Percentiles rank a stretch among this genome's conserved stretches.
These are phyloP conservation scores for Bugulina stolonifera DNA, from an alignment of 2,888 invertebrate genomes.

Conservation along the genomic window DNA sequence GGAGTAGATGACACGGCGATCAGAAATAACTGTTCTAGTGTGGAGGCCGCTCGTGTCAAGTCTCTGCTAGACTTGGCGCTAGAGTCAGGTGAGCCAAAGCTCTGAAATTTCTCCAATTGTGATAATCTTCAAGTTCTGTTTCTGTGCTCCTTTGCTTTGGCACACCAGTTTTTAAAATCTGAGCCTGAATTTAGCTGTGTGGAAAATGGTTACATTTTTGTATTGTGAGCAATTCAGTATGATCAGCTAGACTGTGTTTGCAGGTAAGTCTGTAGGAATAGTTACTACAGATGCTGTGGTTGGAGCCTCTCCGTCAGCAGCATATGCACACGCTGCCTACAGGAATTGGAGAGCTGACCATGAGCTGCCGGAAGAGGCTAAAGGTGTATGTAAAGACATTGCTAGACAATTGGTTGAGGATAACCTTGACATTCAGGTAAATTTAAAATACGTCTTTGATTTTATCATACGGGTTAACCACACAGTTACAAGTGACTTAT, in stretches of 20 bases:
- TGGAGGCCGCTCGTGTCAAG: background rate
- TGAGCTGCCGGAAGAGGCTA: constrained; percentile 25
- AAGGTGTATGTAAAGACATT: constrained; percentile 30
- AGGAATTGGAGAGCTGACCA: constrained; percentile 31
- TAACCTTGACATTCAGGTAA: constrained; percentile 27
- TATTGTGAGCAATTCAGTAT: too few species aligned
- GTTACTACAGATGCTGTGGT: constrained; percentile 34
- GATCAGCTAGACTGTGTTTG: too few species aligned
- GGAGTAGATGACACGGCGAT: constrained; percentile 25
- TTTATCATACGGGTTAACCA: too few species aligned
- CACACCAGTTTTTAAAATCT: too few species aligned
- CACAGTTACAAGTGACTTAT: too few species aligned
- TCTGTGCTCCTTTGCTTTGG: too few species aligned
- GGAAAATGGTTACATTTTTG: too few species aligned
- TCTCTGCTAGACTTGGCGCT: constrained; percentile 1
- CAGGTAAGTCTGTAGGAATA: constrained; percentile 33
- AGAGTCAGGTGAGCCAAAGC: background rate
- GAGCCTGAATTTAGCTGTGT: too few species aligned
- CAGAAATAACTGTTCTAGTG: constrained; percentile 21
- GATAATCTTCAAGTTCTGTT: too few species aligned
- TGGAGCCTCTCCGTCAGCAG: constrained; percentile 33
- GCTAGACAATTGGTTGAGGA: constrained; percentile 30
- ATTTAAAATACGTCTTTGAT: constrained; percentile 16
- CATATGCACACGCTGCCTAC: constrained; percentile 32
- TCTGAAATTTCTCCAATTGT: too few species aligned